Percentiles rank a stretch among this genome's conserved stretches.
phyloP scores from a whole-genome alignment of 2,888 invertebrate genomes.

The Sceliomorpha sp. region DNA sequence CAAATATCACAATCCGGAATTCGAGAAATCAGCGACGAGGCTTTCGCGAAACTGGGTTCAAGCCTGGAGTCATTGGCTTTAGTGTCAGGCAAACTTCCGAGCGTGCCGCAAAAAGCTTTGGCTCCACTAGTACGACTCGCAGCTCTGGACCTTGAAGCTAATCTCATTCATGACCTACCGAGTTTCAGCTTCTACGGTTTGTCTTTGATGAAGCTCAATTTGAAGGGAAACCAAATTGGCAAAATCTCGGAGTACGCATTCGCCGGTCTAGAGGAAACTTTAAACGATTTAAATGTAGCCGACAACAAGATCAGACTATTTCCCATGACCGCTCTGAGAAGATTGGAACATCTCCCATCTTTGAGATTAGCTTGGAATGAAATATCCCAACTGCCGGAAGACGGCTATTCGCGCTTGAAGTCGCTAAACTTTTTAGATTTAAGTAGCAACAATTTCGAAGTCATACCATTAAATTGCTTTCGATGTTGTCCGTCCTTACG shows the following conservation, averaged over 20 bases:
- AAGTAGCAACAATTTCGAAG: constrained; percentile 91
- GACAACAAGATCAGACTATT: constrained; percentile 92
- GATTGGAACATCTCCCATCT: constrained; percentile 86
- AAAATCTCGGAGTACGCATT: constrained; percentile 92
- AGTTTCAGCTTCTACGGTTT: constrained; percentile 95
- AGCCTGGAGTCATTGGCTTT: constrained; percentile 88
- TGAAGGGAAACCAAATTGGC: constrained; percentile 91
- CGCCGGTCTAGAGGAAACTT: constrained; percentile 87
- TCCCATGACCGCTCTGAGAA: constrained; percentile 89
- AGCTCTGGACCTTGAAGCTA: constrained; percentile 90
- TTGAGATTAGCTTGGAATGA: constrained; percentile 84
- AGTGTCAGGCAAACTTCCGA: constrained; percentile 87
- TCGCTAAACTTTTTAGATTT: constrained; percentile 90
- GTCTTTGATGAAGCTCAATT: constrained; percentile 88
- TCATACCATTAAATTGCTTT: constrained; percentile 89
- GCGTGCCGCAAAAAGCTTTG: constrained; percentile 90
- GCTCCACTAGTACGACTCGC: constrained; percentile 86
- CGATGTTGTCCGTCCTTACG: constrained; percentile 89
- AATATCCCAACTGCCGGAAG: constrained; percentile 85
- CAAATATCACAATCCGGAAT: constrained; percentile 88
- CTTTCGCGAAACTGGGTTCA: constrained; percentile 70
- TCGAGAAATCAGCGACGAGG: constrained; percentile 77
- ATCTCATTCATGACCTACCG: constrained; percentile 90
- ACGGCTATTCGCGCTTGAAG: constrained; percentile 86
- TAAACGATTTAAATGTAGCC: constrained; percentile 92